Evolutionary conservation across 2,113 vertebrate genomes (phyloP).

Genomic region (Podarcis cretensis): DNA sequence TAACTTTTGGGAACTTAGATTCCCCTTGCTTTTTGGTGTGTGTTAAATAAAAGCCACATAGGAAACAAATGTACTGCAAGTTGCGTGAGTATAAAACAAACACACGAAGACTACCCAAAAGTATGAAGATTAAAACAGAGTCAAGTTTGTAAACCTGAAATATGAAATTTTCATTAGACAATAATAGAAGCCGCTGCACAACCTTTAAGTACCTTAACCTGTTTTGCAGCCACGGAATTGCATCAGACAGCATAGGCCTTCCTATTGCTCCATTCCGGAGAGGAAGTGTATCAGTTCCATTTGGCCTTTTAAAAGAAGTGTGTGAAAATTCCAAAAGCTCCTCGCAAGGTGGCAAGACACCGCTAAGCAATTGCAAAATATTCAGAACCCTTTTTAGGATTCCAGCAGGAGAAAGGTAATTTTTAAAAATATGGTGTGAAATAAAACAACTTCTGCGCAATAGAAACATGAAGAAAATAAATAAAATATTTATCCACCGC

Average conservation of each 20-base stretch:
- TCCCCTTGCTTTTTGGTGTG: not conserved
- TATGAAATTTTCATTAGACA: conserved; percentile 36
- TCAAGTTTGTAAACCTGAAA: conserved; percentile 2
- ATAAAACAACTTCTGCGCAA: not conserved
- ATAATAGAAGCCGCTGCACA: not conserved
- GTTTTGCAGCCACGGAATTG: conserved; percentile 30
- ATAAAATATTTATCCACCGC: too few relatives aligned
- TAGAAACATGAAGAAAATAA: not conserved
- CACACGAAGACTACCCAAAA: not conserved
- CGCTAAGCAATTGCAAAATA: conserved; percentile 30
- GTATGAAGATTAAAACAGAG: not conserved
- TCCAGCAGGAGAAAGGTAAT: conserved; percentile 26
- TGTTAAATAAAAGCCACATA: not conserved
- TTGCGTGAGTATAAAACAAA: not conserved
- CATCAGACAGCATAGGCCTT: not conserved
- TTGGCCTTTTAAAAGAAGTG: conserved; percentile 39
- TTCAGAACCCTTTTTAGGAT: conserved; percentile 33
- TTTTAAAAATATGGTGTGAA: not conserved
- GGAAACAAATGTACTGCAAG: not conserved
- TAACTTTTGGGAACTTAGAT: not conserved
- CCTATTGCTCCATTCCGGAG: not conserved
- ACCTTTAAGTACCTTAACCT: not conserved
- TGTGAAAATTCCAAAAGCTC: conserved; percentile 40
- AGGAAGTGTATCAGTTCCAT: conserved; percentile 26
- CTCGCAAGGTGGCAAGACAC: conserved; percentile 40